A percentile compares a stretch with the other conserved stretches of the same genome.
Evolutionary conservation across 1,140 invertebrate species (phyloP).

Genomic region (Phortica variegata): DNA sequence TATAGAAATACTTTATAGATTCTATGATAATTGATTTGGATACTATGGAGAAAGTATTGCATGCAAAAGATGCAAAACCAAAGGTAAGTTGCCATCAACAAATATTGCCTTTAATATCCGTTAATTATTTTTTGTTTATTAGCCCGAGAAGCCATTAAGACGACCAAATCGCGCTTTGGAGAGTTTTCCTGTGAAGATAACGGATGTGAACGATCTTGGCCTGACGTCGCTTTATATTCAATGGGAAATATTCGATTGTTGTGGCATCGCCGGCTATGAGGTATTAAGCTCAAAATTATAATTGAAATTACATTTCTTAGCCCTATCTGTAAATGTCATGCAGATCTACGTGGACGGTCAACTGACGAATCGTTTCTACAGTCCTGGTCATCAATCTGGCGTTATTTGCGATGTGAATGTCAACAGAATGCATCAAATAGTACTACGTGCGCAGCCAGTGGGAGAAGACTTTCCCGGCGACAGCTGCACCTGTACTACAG

Average conservation of each 20-base stretch:
- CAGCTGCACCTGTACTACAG: not conserved
- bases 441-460: constrained; percentile 31
- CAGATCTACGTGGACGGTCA: constrained; percentile 51
- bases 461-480: constrained; percentile 30
- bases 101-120: not conserved
- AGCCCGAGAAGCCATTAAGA: not conserved
- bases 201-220: constrained; percentile 32
- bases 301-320: not conserved
- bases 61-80: constrained; percentile 25
- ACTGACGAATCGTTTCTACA: constrained; percentile 43
- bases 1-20: constrained; percentile 48
- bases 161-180: constrained; percentile 10
- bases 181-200: constrained; percentile 44
- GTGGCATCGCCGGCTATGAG: constrained; percentile 43
- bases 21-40: constrained; percentile 45
- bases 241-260: constrained; percentile 41
- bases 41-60: constrained; percentile 44
- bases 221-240: constrained; percentile 35
- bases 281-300: constrained; percentile 6
- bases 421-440: constrained; percentile 31
- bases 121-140: not conserved
- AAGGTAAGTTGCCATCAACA: constrained; percentile 20
- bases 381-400: constrained; percentile 37
- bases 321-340: not conserved
- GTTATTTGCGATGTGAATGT: constrained; percentile 44